Evolutionary conservation across 1,140 invertebrate genomes (phyloP), one percentile per base, ranked within the genome.

Genomic region (Trichonephila clavata): DNA sequence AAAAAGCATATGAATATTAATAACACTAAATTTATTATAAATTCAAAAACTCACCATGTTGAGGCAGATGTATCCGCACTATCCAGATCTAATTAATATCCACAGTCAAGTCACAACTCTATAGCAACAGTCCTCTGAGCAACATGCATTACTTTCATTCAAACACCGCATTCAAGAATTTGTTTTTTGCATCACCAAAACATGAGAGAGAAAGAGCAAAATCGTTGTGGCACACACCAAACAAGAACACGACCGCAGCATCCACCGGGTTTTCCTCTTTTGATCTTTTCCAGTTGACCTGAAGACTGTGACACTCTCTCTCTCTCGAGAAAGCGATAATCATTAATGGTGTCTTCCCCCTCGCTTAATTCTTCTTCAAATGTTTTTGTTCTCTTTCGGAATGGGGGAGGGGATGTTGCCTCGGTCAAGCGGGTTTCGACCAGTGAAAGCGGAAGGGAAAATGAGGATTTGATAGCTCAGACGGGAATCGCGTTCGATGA

Each of bases 361-460:
- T 24, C 10, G 24, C 0, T 3, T 8, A 8, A 68, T 68, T 68
- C 65, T 77, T 77, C 71, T 77, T 27, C 32, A 6, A 77, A 32
- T 32, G 71, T 27, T 77, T 77, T 77, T 77, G 71, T 77, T 77
- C 71, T 20, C 71, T 39, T 77, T 32, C 27, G 27, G 71, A 39
- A 27, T 39, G 71, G 32, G 32, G 61, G 61, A 18, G 27, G 71
- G 68, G 7, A 5, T 27, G 27, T 14, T 32, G 71, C 32, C 32
- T 24, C 71, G 71, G 71, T 77, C 71, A 77, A 77, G 71, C 71
- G 71, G 27, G 71, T 77, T 77, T 77, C 65, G 65, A 68, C 13
- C n/a, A 68, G n/a, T 13, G 24, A 24, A 68, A 68, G 65, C 65
- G 65, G 65, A 68, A 68, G 65, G 63, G 65, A 24, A 68, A 68